phyloP scores from a whole-genome alignment of 2,113 vertebrate species.

The Menura novaehollandiae region DNA sequence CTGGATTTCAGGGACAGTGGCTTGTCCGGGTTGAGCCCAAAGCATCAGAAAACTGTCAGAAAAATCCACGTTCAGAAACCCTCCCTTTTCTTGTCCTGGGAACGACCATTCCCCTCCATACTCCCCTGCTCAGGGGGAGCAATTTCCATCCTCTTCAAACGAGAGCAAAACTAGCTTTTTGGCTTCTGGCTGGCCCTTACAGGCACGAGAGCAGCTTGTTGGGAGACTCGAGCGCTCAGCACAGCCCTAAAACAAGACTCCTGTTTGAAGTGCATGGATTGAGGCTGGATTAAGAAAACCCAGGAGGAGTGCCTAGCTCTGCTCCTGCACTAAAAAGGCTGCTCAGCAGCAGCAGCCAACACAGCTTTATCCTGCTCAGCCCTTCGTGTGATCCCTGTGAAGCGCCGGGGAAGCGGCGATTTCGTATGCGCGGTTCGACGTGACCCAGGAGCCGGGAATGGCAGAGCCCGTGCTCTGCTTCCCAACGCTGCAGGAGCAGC shows the following conservation, averaged over 20 bases:
- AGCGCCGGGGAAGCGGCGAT: fast-evolving
- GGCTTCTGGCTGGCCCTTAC: neutral
- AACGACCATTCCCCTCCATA: neutral
- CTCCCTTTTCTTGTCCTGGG: neutral
- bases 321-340: neutral
- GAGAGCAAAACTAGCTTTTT: neutral
- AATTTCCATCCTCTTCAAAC: neutral
- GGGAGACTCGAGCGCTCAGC: neutral
- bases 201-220: neutral
- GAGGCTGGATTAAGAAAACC: constrained; percentile 24
- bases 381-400: neutral
- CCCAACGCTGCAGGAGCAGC: neutral
- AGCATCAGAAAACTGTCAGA: neutral
- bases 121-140: neutral
- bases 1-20: neutral
- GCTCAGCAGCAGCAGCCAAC: neutral
- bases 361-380: neutral
- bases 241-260: neutral
- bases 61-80: neutral
- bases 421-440: fast-evolving
- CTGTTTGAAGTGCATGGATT: neutral
- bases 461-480: neutral
- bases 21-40: neutral
- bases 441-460: neutral
- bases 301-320: neutral